A percentile compares a stretch with the other conserved stretches of the same genome.
These are phyloP conservation scores for Argyresthia goedartella DNA, from an alignment of 2,888 invertebrate species.

Conservation along the genomic window DNA sequence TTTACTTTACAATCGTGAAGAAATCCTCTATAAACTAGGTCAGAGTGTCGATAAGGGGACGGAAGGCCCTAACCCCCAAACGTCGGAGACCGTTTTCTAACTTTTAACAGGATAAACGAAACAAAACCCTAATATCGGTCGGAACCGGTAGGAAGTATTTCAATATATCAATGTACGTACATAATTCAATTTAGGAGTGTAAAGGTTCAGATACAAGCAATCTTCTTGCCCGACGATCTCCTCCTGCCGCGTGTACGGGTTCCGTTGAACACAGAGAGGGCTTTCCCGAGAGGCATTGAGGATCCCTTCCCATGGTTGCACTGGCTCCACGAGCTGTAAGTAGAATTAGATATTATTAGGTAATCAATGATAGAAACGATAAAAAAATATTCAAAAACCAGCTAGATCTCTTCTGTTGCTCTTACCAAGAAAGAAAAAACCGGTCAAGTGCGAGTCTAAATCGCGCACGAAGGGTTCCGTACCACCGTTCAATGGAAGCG, in stretches of 20 bases:
- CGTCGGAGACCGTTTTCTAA: background rate
- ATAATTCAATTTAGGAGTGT: constrained; percentile 50
- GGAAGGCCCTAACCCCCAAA: no score
- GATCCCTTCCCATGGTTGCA: constrained; percentile 72
- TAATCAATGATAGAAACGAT: no score
- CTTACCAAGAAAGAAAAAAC: no score
- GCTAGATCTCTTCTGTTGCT: no score
- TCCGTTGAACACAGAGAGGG: constrained; percentile 82
- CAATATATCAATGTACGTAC: constrained; percentile 21
- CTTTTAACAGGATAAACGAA: background rate
- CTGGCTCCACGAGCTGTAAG: constrained; percentile 75
- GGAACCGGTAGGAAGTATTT: no score
- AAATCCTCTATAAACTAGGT: no score
- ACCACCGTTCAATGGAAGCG: no score
- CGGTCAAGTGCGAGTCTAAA: no score
- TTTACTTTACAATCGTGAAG: no score
- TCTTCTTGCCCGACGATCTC: constrained; percentile 82
- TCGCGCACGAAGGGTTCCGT: no score
- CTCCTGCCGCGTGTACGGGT: constrained; percentile 75
- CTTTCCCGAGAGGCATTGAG: constrained; percentile 75
- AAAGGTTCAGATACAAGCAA: constrained; percentile 85
- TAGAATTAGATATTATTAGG: no score
- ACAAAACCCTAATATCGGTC: background rate
- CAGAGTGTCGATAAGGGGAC: constrained; percentile 2
- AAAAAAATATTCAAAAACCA: no score